Base-by-base conservation (phyloP, 2,888 invertebrate genomes). In the Gerris lacustris region DNA sequence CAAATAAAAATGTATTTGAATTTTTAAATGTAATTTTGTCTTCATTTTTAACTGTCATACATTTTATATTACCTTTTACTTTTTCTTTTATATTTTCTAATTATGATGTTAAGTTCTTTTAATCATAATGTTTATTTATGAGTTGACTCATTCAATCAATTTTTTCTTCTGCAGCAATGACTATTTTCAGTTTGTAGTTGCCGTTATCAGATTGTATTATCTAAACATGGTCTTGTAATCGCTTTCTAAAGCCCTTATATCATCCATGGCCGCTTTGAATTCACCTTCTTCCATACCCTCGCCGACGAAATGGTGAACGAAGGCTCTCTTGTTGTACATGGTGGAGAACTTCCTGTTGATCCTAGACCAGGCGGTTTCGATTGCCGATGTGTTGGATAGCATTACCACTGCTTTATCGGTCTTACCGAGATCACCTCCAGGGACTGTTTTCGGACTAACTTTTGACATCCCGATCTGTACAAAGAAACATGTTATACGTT, bases 221-320 rank as follows among this genome's bases (percentile, higher is more conserved):
- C 18, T 64, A 64, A 64, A 64, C 64, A 64, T 64, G 6, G 44
- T 90, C 82, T 90, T 89, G 82, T 92, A 92, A 82, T 92, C 92
- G 84, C 91, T 90, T 83, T 91, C 91, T 72, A 92, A 84, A 11
- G 90, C 90, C 70, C 90, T 84, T 77, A 85, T 80, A 77, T 84
- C 83, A 75, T 83, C 83, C 63, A 81, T 78, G 7, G 80, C 80
- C 73, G 79, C 79, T 6, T 72, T 71, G 73, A 77, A 91, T 80
- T 91, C 91, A 0, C 88, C 90, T 79, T 89, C 89, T 77, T 90
- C 89, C 90, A 91, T 90, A 45, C 91, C 91, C 80, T 91, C 89
- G 66, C 88, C 89, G 66, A 87, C 88, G 77, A 81, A 82, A 85
- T 86, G 86, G 77, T 86, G 86, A 69, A 86, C 84, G 78, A 86